A percentile compares a stretch with the other conserved stretches of the same genome.
Conservation (phyloP, 2,888 invertebrate genomes). For the Dryobotodes eremita region DNA sequence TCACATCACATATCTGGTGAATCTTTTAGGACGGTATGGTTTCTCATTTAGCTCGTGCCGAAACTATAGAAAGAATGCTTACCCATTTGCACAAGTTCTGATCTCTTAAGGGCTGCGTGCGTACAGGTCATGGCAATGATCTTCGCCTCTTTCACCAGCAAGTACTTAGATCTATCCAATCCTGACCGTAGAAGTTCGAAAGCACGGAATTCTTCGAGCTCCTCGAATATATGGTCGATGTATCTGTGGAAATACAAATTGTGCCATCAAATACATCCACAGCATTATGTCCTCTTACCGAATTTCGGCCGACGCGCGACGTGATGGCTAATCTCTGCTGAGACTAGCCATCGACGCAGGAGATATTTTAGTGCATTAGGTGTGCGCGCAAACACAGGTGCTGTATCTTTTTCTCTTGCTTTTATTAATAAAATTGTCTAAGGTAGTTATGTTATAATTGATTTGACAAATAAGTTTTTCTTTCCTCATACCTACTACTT, state of each 20-base stretch:
- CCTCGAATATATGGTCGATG: constrained; percentile 98
- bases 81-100: constrained; percentile 98
- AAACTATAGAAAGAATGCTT: constrained; percentile 59
- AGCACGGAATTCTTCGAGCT: constrained; percentile 99
- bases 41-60: too few species aligned
- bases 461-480: not conserved
- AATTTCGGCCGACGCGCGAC: not conserved
- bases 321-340: not conserved
- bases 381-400: too few species aligned
- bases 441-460: not conserved
- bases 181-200: constrained; percentile 99
- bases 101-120: constrained; percentile 98
- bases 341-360: not conserved
- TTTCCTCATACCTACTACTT: too few species aligned
- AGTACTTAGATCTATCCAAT: constrained; percentile 98
- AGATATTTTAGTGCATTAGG: not conserved
- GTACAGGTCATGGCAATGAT: constrained; percentile 99
- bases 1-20: not conserved
- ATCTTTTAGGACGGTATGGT: not conserved
- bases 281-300: not conserved
- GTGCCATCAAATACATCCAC: not conserved
- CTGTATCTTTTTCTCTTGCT: too few species aligned
- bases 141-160: constrained; percentile 99
- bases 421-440: not conserved
- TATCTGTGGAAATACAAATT: constrained; percentile 90